Conservation (phyloP, 2,113 vertebrate species). For the Gallinago jamesoni region DNA sequence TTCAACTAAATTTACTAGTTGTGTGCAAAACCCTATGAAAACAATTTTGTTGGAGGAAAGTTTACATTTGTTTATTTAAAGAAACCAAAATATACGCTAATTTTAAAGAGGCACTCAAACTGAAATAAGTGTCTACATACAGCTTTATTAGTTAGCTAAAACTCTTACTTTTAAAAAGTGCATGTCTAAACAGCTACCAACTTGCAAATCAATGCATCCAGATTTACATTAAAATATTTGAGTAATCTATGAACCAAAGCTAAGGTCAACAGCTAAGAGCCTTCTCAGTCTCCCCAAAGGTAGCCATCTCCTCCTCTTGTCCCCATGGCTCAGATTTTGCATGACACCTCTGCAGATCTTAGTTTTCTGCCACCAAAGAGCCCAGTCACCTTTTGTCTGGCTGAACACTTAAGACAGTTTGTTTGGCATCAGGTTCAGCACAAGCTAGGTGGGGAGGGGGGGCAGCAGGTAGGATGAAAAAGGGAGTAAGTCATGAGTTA, state of each 20-base stretch:
- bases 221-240: neutral
- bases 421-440: neutral
- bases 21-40: neutral
- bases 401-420: neutral
- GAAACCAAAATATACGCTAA: neutral
- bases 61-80: neutral
- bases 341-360: neutral
- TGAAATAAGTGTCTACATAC: neutral
- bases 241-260: neutral
- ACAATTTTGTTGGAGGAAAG: neutral
- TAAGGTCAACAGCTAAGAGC: neutral
- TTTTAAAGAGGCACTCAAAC: neutral
- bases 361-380: neutral
- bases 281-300: neutral
- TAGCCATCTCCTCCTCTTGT: neutral
- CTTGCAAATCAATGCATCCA: neutral
- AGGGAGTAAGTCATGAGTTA: neutral
- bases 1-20: neutral
- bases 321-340: neutral
- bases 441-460: fast-evolving
- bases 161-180: neutral
- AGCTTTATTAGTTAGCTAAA: neutral
- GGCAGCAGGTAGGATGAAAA: neutral
- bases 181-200: neutral
- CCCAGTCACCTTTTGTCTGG: neutral